Percentiles rank a stretch among this genome's conserved stretches.
phyloP scores from a whole-genome alignment of 2,797 vertebrate species.

The Macroramphosus scolopax region DNA sequence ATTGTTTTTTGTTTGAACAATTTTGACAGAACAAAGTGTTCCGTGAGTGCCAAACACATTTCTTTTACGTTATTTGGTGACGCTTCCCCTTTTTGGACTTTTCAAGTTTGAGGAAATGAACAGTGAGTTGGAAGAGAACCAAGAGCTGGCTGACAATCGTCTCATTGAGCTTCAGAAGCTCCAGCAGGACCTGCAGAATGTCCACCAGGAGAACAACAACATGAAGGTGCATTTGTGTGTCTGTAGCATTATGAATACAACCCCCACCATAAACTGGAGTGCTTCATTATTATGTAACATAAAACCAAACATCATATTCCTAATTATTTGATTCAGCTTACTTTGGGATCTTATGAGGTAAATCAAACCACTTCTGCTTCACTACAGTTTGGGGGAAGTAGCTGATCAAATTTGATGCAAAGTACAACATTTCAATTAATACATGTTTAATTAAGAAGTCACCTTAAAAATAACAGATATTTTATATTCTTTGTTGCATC shows the following conservation, averaged over 20 bases:
- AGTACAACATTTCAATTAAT: too few species aligned
- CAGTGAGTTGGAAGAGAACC: slow-evolving; percentile 94
- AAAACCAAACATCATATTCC: too few species aligned
- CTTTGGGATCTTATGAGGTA: not conserved
- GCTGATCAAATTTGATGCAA: too few species aligned
- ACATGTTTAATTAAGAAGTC: too few species aligned
- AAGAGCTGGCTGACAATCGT: slow-evolving; percentile 91
- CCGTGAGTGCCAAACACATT: not conserved
- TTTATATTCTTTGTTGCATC: not conserved
- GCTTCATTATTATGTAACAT: not conserved
- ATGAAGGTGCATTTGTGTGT: slow-evolving; percentile 79
- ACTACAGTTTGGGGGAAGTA: too few species aligned
- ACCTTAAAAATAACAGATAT: not conserved
- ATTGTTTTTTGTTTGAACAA: too few species aligned
- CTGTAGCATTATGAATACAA: too few species aligned
- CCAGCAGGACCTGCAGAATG: slow-evolving; percentile 88
- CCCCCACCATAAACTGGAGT: not conserved
- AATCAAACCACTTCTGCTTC: not conserved
- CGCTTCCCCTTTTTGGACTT: not conserved
- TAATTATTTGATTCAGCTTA: not conserved
- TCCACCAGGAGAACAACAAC: slow-evolving; percentile 88
- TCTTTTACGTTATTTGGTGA: not conserved
- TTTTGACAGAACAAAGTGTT: too few species aligned
- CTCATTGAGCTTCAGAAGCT: slow-evolving; percentile 91
- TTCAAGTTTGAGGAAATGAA: slow-evolving; percentile 95